phyloP scores from a whole-genome alignment of 2,797 vertebrate genomes.

The Fistularia tabacaria region DNA sequence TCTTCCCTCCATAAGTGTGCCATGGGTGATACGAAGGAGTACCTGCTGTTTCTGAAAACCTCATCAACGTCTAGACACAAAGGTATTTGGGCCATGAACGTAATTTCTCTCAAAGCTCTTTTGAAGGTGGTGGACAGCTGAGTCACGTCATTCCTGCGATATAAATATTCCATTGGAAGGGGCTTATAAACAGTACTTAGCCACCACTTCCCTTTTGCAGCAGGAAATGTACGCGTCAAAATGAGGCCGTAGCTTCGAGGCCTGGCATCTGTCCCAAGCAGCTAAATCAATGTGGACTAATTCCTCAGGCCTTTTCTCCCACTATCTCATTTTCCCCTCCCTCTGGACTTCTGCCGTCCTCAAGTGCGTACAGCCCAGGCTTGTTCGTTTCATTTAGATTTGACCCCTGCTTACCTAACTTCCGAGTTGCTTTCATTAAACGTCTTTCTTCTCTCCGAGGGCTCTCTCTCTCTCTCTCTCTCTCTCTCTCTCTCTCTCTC shows the following conservation, averaged over 20 bases:
- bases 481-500: conserved; percentile 38
- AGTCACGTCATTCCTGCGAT: too few relatives aligned
- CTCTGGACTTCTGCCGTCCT: conserved; percentile 64
- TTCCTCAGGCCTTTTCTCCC: conserved; percentile 46
- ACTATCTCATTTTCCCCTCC: conserved; percentile 42
- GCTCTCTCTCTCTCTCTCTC: conserved; percentile 39
- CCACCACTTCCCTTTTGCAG: conserved; percentile 24
- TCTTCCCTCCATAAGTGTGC: too few relatives aligned
- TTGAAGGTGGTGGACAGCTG: too few relatives aligned
- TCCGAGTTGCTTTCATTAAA: conserved; percentile 81
- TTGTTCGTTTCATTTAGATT: conserved; percentile 73
- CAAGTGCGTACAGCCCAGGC: conserved; percentile 59
- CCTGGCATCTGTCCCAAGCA: conserved; percentile 55
- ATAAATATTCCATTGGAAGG: too few relatives aligned
- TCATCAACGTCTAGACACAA: too few relatives aligned
- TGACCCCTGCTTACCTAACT: conserved; percentile 78
- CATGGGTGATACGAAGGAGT: too few relatives aligned
- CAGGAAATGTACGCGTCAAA: conserved; percentile 22
- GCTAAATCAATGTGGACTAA: conserved; percentile 50
- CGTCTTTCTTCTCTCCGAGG: conserved; percentile 69
- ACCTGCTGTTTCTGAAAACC: too few relatives aligned
- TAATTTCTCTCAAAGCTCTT: too few relatives aligned
- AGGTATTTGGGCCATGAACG: too few relatives aligned
- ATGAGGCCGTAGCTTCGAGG: conserved; percentile 42
- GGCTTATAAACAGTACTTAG: too few relatives aligned